Base-by-base conservation (phyloP, 2,888 invertebrate species). In the Gymnocheta viridis region DNA sequence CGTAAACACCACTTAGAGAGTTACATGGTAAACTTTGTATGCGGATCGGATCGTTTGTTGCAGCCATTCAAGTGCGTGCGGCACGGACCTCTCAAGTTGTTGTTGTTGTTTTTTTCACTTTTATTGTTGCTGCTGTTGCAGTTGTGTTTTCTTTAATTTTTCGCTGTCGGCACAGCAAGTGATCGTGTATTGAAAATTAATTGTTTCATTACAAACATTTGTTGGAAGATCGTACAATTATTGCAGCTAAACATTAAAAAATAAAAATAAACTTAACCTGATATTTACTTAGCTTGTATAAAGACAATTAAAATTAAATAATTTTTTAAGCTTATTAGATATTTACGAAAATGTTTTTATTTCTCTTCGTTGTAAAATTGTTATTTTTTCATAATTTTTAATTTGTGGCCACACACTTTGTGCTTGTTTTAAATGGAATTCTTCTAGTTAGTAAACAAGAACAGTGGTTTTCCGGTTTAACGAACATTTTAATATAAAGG, bases 141-240 rank as follows among this genome's bases (percentile, higher is more conserved):
- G 24, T 47, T 76, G 38, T 70, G 51, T 17, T 73, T 64, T 73
- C 60, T 32, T 58, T 58, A 44, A 69, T 47, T 29, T 62, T 49
- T 60, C 41, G 58, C 49, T 82, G 72, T 67, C 81, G 81, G 84
- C 84, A 73, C 84, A 84, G 84, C 77, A 67, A 84, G 81, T 84
- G 77, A 84, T 84, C 77, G 73, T 84, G 84, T 84, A 81, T 84
- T 81, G 81, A 81, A 84, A 84, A 81, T 81, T 81, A 84, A 84
- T 84, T 81, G 77, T 78, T 84, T 81, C 73, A 62, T 58, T 69
- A 58, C 60, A 62, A 74, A 38, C 69, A 77, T 81, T 84, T 81
- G 62, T 73, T 84, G 56, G 67, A 84, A 73, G 60, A 60, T 54
- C 69, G 10, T 56, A 62, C 38, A 62, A 51, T 32, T 60, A 41